Evolutionary conservation across 1,140 invertebrate species (phyloP), one percentile per base, ranked within the genome.

Genomic region (Drosophila serrata): DNA sequence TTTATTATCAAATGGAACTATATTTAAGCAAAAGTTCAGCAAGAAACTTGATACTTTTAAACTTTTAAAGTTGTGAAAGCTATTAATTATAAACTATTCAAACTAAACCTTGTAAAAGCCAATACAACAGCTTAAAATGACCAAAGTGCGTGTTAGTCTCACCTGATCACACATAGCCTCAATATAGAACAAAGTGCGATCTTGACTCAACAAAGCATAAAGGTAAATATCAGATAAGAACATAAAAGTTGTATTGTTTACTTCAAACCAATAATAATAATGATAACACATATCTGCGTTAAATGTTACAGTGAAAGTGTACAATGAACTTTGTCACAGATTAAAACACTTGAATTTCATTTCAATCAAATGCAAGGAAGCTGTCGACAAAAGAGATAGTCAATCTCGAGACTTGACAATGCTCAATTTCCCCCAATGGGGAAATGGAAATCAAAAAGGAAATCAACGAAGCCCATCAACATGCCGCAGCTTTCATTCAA

Each of bases 401-500:
- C 11, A 33, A 40, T 62, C 57, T 17, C 29, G 19, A 35, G 24
- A 31, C 24, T 31, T 46, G 58, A 35, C 43, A 40, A 29, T 19
- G 24, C 15, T 24, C 12, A 49, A 63, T 46, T n/a, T n/a, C n/a
- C n/a, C n/a, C n/a, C n/a, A 46, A 61, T 59, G 62, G 39, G 39
- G 29, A 59, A 65, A 65, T 62, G 43, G 8, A 37, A 51, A 53
- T 51, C 12, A 9, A 53, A 53, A 53, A 35, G 49, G 13, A 37
- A 33, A 51, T 51, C 61, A 40, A 42, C 59, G 35, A 37, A 19
- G 46, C 61, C 43, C 65, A 69, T 69, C 65, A 68, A 24, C 33
- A 68, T 35, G 49, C 42, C 19, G 17, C 19, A 15, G 64, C 64
- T 72, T 70, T 72, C 68, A 57, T 70, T 65, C 61, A 67, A 39